Conservation (phyloP, 2,113 vertebrate genomes). For the Callocephalon fimbriatum region DNA sequence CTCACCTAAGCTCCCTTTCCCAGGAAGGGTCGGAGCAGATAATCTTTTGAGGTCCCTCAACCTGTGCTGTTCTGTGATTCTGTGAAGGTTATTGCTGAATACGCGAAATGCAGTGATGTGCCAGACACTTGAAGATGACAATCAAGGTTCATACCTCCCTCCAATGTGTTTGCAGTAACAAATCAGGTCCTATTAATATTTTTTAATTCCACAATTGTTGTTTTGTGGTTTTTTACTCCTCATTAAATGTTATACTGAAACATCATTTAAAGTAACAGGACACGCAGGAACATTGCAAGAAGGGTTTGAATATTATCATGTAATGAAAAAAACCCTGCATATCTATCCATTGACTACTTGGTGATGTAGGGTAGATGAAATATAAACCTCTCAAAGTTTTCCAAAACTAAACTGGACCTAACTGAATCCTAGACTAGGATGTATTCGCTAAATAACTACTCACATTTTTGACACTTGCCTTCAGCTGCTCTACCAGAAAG, state of each 20-base stretch:
- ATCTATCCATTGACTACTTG: background rate
- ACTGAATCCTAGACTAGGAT: background rate
- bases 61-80: background rate
- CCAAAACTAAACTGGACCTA: background rate
- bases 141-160: background rate
- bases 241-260: background rate
- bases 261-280: background rate
- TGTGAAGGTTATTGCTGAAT: background rate
- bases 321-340: background rate
- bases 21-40: background rate
- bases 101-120: background rate
- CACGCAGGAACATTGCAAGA: background rate
- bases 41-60: background rate
- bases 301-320: background rate
- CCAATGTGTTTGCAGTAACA: background rate
- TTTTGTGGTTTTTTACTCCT: background rate
- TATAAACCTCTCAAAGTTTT: background rate
- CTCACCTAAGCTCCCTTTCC: background rate
- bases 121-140: background rate
- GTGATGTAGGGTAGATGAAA: background rate
- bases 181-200: background rate
- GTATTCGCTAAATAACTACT: background rate
- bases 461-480: background rate
- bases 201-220: background rate
- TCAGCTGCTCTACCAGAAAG: background rate